Conservation (phyloP, 2,888 invertebrate species). For the Hydroisotoma schaefferi region DNA sequence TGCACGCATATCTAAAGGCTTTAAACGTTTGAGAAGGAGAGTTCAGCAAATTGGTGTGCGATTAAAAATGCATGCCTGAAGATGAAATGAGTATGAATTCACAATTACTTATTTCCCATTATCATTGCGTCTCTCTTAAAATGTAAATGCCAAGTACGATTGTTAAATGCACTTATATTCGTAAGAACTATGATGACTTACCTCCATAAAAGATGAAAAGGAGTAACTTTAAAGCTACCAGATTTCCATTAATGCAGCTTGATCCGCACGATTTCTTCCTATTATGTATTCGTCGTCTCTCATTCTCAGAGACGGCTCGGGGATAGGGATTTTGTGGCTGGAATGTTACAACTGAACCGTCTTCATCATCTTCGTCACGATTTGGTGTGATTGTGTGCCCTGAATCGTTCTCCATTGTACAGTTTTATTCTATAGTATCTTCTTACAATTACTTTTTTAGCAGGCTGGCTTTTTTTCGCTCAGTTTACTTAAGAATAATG, state of each 20-base stretch:
- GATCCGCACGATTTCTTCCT: slow-evolving; percentile 35
- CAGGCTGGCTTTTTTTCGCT: too few relatives aligned
- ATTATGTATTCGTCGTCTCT: slow-evolving; percentile 16
- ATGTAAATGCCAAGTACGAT: too few relatives aligned
- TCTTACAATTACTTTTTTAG: not conserved
- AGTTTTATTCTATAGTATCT: not conserved
- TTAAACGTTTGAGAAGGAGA: too few relatives aligned
- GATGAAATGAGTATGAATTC: not conserved
- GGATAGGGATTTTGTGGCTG: slow-evolving; percentile 28
- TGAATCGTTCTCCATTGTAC: slow-evolving; percentile 7
- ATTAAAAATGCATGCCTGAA: too few relatives aligned
- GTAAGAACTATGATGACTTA: too few relatives aligned
- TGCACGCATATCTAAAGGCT: too few relatives aligned
- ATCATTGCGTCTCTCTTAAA: not conserved
- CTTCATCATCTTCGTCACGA: slow-evolving; percentile 16
- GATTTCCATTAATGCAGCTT: slow-evolving; percentile 44
- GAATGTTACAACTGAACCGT: slow-evolving; percentile 13
- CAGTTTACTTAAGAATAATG: too few relatives aligned
- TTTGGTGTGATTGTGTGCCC: slow-evolving; percentile 4
- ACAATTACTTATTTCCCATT: not conserved
- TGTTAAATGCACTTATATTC: too few relatives aligned
- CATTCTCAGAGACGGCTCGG: slow-evolving; percentile 24
- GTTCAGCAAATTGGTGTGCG: too few relatives aligned
- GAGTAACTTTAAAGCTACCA: slow-evolving; percentile 44
- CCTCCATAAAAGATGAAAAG: slow-evolving; percentile 48